Percentiles rank a stretch among this genome's conserved stretches.
Conservation (phyloP, 2,113 vertebrate genomes). For the Clarias batrachus region DNA sequence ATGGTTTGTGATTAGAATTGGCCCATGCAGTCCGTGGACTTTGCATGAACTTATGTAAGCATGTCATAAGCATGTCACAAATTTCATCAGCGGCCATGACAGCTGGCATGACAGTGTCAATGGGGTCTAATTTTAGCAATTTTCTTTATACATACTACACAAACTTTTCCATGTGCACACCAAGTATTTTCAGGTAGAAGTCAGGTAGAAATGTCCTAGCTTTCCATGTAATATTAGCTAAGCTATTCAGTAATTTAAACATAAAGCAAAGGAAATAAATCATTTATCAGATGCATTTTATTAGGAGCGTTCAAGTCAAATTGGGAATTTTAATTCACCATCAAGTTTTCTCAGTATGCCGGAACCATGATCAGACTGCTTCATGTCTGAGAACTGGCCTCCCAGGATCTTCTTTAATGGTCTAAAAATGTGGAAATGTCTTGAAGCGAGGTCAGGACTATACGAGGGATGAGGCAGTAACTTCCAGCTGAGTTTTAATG, state of each 20-base stretch:
- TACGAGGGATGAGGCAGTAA: too few species aligned
- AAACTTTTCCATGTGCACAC: background rate
- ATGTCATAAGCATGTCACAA: background rate
- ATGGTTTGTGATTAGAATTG: conserved; percentile 9
- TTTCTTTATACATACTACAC: background rate
- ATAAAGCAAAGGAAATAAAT: background rate
- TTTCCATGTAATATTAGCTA: background rate
- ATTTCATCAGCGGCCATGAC: background rate
- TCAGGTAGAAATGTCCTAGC: too few species aligned
- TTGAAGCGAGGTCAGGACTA: too few species aligned
- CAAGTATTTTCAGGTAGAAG: too few species aligned
- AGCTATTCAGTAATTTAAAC: background rate
- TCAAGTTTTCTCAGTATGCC: too few species aligned
- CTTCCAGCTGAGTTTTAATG: too few species aligned
- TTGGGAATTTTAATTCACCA: too few species aligned
- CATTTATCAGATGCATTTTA: background rate
- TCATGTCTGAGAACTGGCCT: too few species aligned
- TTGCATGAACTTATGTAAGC: background rate
- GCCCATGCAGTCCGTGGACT: background rate
- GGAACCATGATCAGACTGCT: too few species aligned
- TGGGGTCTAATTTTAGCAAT: background rate
- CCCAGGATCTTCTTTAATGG: too few species aligned
- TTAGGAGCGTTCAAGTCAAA: background rate
- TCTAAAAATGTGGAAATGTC: too few species aligned
- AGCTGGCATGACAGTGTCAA: background rate